phyloP scores from a whole-genome alignment of 2,113 vertebrate species.

The Protobothrops flavoviridis region DNA sequence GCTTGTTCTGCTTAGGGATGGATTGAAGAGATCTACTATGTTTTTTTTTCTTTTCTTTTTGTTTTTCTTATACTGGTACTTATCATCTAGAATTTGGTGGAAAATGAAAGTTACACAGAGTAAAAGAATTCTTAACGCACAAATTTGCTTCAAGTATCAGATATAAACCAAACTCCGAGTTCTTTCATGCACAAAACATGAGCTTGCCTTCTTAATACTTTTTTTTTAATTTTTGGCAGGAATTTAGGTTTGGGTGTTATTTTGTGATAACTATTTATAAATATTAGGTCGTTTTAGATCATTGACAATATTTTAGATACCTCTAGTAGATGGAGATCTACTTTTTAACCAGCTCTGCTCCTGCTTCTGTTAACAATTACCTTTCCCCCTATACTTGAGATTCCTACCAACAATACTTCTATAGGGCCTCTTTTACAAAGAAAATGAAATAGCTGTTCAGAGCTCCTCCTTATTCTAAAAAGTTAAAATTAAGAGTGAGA shows the following conservation, averaged over 20 bases:
- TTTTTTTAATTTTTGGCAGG: background rate
- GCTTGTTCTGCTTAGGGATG: background rate
- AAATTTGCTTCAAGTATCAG: background rate
- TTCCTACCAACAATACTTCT: background rate
- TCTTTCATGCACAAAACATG: background rate
- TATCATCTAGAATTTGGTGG: background rate
- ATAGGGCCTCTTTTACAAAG: background rate
- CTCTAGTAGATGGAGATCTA: background rate
- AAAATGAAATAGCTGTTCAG: background rate
- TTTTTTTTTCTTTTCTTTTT: background rate
- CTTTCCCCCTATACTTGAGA: background rate
- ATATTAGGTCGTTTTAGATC: background rate
- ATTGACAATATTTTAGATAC: background rate
- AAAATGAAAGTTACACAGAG: background rate
- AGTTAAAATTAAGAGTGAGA: background rate
- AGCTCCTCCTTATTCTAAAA: background rate
- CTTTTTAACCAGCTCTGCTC: background rate
- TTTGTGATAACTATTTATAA: background rate
- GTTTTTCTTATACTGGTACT: background rate
- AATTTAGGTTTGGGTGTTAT: background rate
- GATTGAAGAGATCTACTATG: background rate
- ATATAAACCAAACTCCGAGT: background rate
- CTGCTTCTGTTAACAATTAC: background rate
- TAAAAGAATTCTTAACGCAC: background rate
- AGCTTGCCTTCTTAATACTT: background rate